phyloP scores from a whole-genome alignment of 2,888 invertebrate genomes.

The Oithona nana region DNA sequence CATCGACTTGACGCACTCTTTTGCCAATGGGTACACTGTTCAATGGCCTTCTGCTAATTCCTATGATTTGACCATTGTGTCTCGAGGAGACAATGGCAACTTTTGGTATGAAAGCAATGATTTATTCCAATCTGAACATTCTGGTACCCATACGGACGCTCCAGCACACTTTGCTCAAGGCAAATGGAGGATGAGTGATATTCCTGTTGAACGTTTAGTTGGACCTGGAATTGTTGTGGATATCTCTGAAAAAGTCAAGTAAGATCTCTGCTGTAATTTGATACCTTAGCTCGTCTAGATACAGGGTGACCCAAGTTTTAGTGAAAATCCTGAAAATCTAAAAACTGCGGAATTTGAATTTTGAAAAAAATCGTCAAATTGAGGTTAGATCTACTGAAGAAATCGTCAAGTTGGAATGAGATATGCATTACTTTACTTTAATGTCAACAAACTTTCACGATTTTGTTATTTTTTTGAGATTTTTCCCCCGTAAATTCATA shows the following conservation, averaged over 20 bases:
- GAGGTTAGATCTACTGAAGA: no score
- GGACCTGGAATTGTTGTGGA: conserved; percentile 22
- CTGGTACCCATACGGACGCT: conserved; percentile 43
- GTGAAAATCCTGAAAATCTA: no score
- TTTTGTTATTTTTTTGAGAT: no score
- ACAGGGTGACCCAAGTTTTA: no score
- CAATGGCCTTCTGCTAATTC: neutral
- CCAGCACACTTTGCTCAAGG: conserved; percentile 37
- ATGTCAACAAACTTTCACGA: no score
- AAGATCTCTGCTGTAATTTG: no score
- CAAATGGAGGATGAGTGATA: conserved; percentile 34
- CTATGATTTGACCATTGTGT: neutral
- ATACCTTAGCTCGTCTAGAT: no score
- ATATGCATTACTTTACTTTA: no score
- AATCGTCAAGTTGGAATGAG: no score
- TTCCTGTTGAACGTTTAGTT: conserved; percentile 31
- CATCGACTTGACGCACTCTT: neutral
- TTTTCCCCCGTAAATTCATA: no score
- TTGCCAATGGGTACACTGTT: neutral
- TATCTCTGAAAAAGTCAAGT: neutral
- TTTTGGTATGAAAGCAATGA: conserved; percentile 35
- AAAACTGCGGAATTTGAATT: no score
- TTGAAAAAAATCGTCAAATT: no score
- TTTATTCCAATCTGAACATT: conserved; percentile 38
- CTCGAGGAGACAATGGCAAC: neutral